A percentile compares a stretch with the other conserved stretches of the same genome.
phyloP scores from a whole-genome alignment of 2,113 vertebrate species.

The Genyomyrus donnyi region DNA sequence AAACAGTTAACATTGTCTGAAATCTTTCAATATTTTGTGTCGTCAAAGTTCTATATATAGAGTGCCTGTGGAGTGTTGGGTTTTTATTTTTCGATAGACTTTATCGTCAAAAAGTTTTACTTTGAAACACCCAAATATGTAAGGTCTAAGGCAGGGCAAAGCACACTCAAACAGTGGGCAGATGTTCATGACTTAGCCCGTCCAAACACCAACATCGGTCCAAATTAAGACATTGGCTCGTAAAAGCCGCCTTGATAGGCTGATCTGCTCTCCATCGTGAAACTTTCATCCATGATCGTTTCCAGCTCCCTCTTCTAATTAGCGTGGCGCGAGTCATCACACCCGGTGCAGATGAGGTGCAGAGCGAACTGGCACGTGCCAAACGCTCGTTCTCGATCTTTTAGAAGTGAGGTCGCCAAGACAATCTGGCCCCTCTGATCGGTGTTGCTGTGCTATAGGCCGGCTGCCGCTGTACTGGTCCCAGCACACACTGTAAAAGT shows the following conservation, averaged over 20 bases:
- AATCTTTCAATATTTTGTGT: background rate
- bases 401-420: conserved; percentile 53
- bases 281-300: conserved; percentile 57
- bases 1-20: background rate
- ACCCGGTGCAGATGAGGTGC: conserved; percentile 48
- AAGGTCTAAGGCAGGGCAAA: background rate
- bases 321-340: conserved; percentile 40
- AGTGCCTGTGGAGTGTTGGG: background rate
- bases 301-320: conserved; percentile 42
- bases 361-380: conserved; percentile 28
- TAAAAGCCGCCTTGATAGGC: conserved; percentile 51
- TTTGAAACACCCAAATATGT: background rate
- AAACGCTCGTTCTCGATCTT: conserved; percentile 28
- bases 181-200: conserved; percentile 40
- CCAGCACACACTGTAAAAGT: background rate
- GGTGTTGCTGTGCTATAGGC: conserved; percentile 29
- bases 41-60: background rate
- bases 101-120: background rate
- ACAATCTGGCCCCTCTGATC: conserved; percentile 45
- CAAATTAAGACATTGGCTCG: conserved; percentile 43
- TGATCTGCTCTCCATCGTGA: conserved; percentile 30
- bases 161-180: conserved; percentile 31
- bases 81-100: background rate
- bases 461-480: conserved; percentile 29
- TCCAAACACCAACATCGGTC: conserved; percentile 35